Evolutionary conservation across 2,888 invertebrate species (phyloP), one percentile per base, ranked within the genome.

Genomic region (Odontomyia ornata): DNA sequence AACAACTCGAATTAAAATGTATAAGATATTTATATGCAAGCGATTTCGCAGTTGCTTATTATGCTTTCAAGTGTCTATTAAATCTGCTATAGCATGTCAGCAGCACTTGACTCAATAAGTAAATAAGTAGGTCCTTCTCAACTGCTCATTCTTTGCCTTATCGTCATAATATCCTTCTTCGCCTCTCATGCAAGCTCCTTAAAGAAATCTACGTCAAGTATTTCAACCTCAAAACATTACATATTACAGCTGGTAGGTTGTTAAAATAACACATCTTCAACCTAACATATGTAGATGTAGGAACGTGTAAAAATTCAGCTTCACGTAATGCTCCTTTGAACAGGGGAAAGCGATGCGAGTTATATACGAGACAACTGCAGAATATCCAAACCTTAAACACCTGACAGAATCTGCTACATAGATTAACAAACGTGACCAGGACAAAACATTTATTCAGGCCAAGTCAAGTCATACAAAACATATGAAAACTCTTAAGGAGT

Each of bases 401-500:
- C 27, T 30, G 71, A 52, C 36, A 5, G 36, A 36, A 36, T 36
- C 9, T 9, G 36, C 36, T 36, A 36, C 36, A 25, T 67, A 67
- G 11, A 47, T 47, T 18, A 11, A 27, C 46, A 46, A 47, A 71
- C 71, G 47, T 52, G 71, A 71, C 71, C 71, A 25, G 71, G 27
- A 71, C 47, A 47, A 71, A 47, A 47, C 23, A 15, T 47, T 46
- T 21, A 64, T 15, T 21, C 18, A 18, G 25, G 27, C 27, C 28
- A 47, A 71, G 27, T 47, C 52, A 47, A 71, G 18, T 21, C 43
- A 69, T 64, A 64, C 47, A 18, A 47, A 52, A 71, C 47, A 52
- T 47, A 21, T 71, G 21, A 71, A 71, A 71, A 47, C 71, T 47
- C 71, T 47, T 71, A 47, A 27, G 71, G 25, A 71, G 52, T 71